Conservation (phyloP, 2,797 vertebrate species). For the Crenuchus spilurus region DNA sequence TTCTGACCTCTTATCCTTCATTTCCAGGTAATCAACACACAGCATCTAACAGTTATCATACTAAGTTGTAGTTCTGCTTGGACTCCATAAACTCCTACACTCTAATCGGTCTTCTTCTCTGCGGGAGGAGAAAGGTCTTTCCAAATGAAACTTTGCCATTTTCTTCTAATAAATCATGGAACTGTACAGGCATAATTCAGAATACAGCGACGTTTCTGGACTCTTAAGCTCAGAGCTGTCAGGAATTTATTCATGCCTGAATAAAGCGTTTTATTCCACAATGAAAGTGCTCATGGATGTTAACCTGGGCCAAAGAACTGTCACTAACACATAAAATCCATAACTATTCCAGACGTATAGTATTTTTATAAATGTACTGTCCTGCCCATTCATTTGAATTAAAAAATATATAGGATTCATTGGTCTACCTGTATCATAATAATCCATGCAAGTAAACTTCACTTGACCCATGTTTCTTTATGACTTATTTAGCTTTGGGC, state of each 20-base stretch:
- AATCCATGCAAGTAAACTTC: too few species aligned
- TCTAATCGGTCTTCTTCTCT: background rate
- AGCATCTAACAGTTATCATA: background rate
- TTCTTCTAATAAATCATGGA: background rate
- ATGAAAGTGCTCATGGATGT: too few species aligned
- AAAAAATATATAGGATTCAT: too few species aligned
- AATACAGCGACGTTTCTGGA: background rate
- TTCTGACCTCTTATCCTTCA: background rate
- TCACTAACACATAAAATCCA: too few species aligned
- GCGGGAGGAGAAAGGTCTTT: background rate
- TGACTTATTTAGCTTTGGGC: too few species aligned
- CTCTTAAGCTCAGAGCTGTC: background rate
- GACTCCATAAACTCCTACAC: background rate
- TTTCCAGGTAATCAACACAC: background rate
- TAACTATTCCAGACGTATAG: too few species aligned
- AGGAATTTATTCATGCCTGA: background rate
- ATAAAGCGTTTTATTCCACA: too few species aligned
- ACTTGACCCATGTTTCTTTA: too few species aligned
- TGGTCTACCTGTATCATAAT: too few species aligned
- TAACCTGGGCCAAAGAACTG: too few species aligned
- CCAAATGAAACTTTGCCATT: background rate
- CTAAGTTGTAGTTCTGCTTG: background rate
- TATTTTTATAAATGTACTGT: too few species aligned
- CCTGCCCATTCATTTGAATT: too few species aligned
- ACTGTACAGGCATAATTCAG: background rate